Percentiles rank a stretch among this genome's conserved stretches.
These are phyloP conservation scores for Plodia interpunctella DNA, from an alignment of 1,140 invertebrate species.

Conservation along the genomic window DNA sequence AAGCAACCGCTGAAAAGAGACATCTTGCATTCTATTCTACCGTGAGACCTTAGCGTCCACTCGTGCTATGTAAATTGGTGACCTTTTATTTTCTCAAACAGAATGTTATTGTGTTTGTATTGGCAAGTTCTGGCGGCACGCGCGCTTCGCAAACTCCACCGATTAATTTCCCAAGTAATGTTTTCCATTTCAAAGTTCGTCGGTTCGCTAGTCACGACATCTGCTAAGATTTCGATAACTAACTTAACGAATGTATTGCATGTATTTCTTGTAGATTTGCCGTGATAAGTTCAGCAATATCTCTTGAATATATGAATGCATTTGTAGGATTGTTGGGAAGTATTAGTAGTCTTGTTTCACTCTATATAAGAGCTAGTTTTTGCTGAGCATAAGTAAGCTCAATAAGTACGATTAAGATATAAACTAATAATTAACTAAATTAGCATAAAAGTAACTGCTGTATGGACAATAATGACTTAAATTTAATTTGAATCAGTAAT, in stretches of 20 bases:
- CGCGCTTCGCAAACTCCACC: conserved; percentile 43
- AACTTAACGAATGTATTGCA: conserved; percentile 17
- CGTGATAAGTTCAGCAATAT: conserved; percentile 13
- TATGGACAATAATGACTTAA: neutral
- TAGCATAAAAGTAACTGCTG: neutral
- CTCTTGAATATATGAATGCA: conserved; percentile 19
- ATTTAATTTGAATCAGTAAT: neutral
- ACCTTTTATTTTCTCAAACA: conserved; percentile 61
- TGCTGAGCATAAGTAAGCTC: neutral
- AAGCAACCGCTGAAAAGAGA: conserved; percentile 44
- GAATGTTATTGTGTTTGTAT: conserved; percentile 53
- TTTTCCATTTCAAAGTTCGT: conserved; percentile 34
- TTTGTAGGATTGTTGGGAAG: neutral
- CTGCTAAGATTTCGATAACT: conserved; percentile 23
- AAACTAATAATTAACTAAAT: neutral
- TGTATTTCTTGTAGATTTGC: conserved; percentile 29
- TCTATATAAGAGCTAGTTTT: no score
- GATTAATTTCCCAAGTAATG: conserved; percentile 42
- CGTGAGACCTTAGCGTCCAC: conserved; percentile 33
- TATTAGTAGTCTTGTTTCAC: no score
- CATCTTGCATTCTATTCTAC: conserved; percentile 37
- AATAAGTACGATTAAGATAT: neutral
- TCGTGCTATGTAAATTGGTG: conserved; percentile 62
- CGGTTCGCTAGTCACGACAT: conserved; percentile 24
- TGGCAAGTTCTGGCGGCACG: conserved; percentile 44